A percentile compares a stretch with the other conserved stretches of the same genome.
Conservation (phyloP, 2,113 vertebrate species). For the Tauraco erythrolophus region DNA sequence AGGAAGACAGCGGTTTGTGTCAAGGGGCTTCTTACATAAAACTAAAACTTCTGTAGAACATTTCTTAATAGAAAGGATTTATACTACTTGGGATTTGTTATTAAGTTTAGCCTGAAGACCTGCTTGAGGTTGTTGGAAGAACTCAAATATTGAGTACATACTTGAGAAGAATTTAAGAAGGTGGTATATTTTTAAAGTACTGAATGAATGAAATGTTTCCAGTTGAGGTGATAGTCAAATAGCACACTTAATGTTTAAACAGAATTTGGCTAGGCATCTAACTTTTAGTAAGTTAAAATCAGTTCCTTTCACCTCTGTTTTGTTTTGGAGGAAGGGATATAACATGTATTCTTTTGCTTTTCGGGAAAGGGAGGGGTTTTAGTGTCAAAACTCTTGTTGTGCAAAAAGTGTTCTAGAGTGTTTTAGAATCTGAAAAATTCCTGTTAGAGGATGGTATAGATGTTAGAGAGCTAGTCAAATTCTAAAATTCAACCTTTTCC, state of each 20-base stretch:
- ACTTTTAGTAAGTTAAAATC: neutral
- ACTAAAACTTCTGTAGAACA: neutral
- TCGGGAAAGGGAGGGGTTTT: neutral
- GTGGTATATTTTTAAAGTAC: slow-evolving; percentile 45
- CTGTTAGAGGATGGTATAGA: neutral
- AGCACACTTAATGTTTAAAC: slow-evolving; percentile 41
- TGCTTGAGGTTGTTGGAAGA: slow-evolving; percentile 25
- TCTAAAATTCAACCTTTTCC: neutral
- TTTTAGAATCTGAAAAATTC: neutral
- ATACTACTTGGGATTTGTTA: neutral
- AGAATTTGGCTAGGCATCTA: slow-evolving; percentile 11
- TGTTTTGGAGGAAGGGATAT: neutral
- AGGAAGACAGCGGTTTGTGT: neutral
- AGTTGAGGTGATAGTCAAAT: slow-evolving; percentile 43
- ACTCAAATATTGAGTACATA: slow-evolving; percentile 19
- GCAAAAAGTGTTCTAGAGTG: neutral
- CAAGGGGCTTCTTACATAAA: neutral
- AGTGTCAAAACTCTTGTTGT: neutral
- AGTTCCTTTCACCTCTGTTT: slow-evolving; percentile 11
- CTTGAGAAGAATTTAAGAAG: slow-evolving; percentile 63
- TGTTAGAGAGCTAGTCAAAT: neutral
- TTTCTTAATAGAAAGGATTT: neutral
- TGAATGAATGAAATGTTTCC: slow-evolving; percentile 61
- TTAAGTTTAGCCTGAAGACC: slow-evolving; percentile 14
- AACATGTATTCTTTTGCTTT: neutral